Conservation (phyloP, 2,797 vertebrate genomes). For the Pangasius sanitwongsei region DNA sequence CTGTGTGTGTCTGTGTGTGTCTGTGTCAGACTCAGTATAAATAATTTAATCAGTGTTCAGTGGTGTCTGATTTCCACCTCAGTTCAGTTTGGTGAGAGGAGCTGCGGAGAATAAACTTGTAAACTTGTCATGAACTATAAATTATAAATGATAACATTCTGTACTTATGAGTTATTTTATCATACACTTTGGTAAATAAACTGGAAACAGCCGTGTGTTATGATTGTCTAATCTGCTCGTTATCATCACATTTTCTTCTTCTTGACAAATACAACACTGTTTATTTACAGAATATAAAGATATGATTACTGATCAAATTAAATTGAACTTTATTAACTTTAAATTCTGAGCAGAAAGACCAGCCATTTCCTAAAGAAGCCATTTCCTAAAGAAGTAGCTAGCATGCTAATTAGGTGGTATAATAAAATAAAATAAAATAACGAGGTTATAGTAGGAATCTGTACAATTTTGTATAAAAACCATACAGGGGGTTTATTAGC, state of each 20-base stretch:
- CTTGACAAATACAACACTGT: not conserved
- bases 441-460: not conserved
- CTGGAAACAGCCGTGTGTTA: not conserved
- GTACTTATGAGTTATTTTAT: not conserved
- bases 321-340: not conserved
- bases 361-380: not conserved
- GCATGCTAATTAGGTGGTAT: not conserved
- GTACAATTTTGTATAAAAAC: not conserved
- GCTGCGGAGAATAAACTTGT: not conserved
- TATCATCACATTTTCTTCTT: not conserved
- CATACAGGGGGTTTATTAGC: not conserved
- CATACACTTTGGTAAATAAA: not conserved
- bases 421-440: not conserved
- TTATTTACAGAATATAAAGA: not conserved
- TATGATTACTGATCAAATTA: not conserved
- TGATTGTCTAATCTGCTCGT: not conserved
- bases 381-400: not conserved
- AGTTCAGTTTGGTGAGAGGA: not conserved
- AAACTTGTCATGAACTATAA: not conserved
- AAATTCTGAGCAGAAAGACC: not conserved
- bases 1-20: conserved; percentile 8
- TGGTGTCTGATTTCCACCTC: not conserved
- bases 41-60: not conserved
- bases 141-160: not conserved
- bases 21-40: not conserved